Conservation (phyloP, 2,888 invertebrate species). For the Synanthedon myopaeformis region DNA sequence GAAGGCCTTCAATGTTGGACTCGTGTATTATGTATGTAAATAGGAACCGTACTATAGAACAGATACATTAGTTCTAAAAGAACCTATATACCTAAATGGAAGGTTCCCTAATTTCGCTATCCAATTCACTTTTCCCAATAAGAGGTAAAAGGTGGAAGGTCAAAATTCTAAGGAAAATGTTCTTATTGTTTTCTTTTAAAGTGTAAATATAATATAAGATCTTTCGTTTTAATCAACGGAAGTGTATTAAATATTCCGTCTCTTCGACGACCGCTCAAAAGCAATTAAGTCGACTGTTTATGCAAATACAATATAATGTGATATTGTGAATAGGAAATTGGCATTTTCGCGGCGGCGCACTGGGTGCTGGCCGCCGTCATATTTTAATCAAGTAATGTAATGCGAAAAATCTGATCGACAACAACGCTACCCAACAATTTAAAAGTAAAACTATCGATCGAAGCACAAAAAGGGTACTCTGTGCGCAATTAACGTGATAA, state of each 20-base stretch:
- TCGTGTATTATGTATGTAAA: neutral
- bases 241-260: neutral
- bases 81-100: too few species aligned
- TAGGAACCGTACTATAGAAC: neutral
- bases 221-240: neutral
- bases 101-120: neutral
- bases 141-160: conserved; percentile 21
- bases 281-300: neutral
- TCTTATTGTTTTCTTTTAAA: neutral
- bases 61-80: neutral
- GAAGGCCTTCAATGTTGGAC: neutral
- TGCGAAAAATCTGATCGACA: conserved; percentile 51
- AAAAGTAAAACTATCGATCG: conserved; percentile 62
- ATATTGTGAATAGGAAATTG: conserved; percentile 22
- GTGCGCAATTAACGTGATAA: conserved; percentile 55
- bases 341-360: conserved; percentile 45
- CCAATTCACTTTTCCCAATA: neutral
- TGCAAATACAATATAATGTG: conserved; percentile 4
- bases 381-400: conserved; percentile 39
- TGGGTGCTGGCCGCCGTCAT: conserved; percentile 23
- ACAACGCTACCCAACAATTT: conserved; percentile 39
- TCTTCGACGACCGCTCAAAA: too few species aligned
- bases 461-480: conserved; percentile 53
- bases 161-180: conserved; percentile 6
- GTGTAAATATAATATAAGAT: neutral